These are phyloP conservation scores for Spilogale gracilis DNA, from an alignment of 2,113 vertebrate species.

Conservation along the genomic window DNA sequence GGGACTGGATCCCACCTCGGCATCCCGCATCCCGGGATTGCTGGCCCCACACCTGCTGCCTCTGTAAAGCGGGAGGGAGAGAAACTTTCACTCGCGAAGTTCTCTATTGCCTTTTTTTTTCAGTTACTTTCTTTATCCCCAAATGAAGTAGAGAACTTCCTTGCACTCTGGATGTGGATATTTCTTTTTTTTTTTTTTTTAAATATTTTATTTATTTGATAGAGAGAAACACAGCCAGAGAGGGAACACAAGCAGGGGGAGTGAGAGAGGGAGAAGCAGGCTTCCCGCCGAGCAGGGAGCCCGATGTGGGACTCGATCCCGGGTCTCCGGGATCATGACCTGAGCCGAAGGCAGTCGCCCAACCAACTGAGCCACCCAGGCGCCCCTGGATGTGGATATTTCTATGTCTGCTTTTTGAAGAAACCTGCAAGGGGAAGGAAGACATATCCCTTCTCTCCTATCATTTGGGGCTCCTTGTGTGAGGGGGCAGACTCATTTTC, in stretches of 20 bases:
- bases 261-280: too few relatives aligned
- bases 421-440: background rate
- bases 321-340: too few relatives aligned
- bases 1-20: background rate
- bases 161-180: background rate
- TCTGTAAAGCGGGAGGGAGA: background rate
- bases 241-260: too few relatives aligned
- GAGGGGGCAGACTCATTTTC: background rate
- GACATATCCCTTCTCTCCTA: background rate
- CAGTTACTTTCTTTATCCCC: background rate
- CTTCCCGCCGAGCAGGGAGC: too few relatives aligned
- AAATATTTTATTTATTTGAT: too few relatives aligned
- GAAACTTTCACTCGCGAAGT: too few relatives aligned
- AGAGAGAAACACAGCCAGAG: too few relatives aligned
- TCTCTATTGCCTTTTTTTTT: background rate
- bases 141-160: background rate
- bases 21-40: rapidly evolving
- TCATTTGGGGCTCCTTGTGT: background rate
- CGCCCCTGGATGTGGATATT: background rate
- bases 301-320: too few relatives aligned
- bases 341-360: too few relatives aligned
- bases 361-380: too few relatives aligned
- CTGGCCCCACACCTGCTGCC: background rate
- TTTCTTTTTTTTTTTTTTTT: background rate
- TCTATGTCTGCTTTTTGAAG: background rate